Percentiles rank a stretch among this genome's conserved stretches.
Evolutionary conservation across 2,113 vertebrate genomes (phyloP).

Genomic region (Herpailurus yagouaroundi): DNA sequence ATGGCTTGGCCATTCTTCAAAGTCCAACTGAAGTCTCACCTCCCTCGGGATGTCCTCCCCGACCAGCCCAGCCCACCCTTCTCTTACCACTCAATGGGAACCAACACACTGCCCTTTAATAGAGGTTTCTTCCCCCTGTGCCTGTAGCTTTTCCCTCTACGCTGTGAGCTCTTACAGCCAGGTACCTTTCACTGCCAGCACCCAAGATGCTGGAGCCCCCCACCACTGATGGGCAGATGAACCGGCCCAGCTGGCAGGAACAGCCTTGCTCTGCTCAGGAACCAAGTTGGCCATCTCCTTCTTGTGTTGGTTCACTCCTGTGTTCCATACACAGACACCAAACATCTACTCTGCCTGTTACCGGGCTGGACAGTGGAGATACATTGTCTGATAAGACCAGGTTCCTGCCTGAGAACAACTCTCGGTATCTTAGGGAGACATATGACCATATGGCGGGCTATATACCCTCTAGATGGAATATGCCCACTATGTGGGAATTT

Average conservation of each 20-base stretch:
- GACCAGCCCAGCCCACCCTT: neutral
- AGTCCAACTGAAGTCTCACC: accelerated
- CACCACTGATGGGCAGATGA: neutral
- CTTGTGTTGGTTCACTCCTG: neutral
- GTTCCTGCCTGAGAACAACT: neutral
- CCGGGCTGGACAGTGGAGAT: neutral
- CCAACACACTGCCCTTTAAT: neutral
- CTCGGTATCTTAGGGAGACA: neutral
- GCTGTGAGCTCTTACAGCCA: neutral
- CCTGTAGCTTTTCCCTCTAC: neutral
- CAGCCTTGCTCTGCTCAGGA: neutral
- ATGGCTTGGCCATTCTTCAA: neutral
- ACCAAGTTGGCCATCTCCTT: neutral
- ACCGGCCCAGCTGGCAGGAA: accelerated
- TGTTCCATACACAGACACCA: accelerated
- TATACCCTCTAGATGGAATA: neutral
- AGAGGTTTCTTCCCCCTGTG: neutral
- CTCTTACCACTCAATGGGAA: neutral
- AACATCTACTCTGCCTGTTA: neutral
- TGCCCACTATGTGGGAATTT: no score
- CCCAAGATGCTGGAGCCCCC: neutral
- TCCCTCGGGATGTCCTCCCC: neutral
- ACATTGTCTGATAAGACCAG: neutral
- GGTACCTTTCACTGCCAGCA: neutral
- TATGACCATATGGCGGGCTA: accelerated